A percentile compares a stretch with the other conserved stretches of the same genome.
Conservation (phyloP, 2,888 invertebrate genomes). For the Drosophila trichaetosa region DNA sequence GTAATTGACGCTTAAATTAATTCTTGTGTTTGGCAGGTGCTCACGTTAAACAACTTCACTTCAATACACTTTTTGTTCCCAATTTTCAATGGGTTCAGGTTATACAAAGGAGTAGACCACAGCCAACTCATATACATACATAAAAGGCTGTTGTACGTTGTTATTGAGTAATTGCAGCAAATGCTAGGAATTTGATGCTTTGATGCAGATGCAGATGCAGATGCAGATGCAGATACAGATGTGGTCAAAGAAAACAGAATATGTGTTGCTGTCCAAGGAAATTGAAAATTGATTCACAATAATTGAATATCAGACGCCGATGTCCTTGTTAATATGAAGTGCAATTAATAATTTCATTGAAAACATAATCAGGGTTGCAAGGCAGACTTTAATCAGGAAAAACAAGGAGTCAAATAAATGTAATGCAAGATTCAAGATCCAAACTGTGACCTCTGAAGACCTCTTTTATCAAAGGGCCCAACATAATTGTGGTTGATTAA, state of each 20-base stretch:
- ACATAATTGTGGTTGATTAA: slow-evolving; percentile 12
- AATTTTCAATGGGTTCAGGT: background rate
- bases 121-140: background rate
- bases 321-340: background rate
- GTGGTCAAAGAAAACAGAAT: background rate
- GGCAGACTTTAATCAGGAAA: background rate
- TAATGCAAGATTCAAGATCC: background rate
- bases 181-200: background rate
- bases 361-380: background rate
- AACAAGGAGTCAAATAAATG: background rate
- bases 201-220: background rate
- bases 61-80: too few relatives aligned
- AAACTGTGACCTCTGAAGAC: background rate
- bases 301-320: background rate
- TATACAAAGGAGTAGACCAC: background rate
- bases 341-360: background rate
- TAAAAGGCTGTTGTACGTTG: background rate
- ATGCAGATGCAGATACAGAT: too few relatives aligned
- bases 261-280: background rate
- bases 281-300: background rate
- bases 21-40: too few relatives aligned
- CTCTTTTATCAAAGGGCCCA: background rate
- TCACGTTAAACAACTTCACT: too few relatives aligned
- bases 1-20: too few relatives aligned
- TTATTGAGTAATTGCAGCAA: background rate